Base-by-base conservation (phyloP, 2,888 invertebrate genomes). In the Aspidiotus rigidus region DNA sequence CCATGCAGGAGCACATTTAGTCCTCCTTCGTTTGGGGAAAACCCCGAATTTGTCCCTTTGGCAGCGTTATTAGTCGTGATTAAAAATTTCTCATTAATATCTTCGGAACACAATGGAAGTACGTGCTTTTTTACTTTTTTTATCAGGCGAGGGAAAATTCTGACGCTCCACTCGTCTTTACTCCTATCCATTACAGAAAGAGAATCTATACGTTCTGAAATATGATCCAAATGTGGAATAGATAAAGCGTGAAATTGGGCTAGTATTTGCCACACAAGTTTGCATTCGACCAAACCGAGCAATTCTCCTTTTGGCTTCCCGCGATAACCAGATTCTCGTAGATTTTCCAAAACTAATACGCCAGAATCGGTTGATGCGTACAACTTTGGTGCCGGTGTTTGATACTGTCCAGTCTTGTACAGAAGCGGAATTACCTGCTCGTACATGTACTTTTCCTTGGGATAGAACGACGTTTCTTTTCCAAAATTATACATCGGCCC, bases 391-490 rank as follows among this genome's bases (percentile, higher is more conserved):
- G 57, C n/a, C 10, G 57, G n/a, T 2, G 2, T 16, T 10, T 15
- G 5, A n/a, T n/a, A n/a, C 10, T 2, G n/a, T n/a, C 10, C 16
- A 10, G 1, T 10, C 7, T 57, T 15, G 2, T 57, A 15, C 11
- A 57, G 1, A 2, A n/a, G 2, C 3, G 57, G 57, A n/a, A 57
- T n/a, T n/a, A 57, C 16, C 16, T n/a, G 2, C 16, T n/a, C 6
- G 17, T 57, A 57, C 57, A 57, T 15, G 57, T 16, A 17, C 16
- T 10, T n/a, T 57, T 57, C 57, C 16, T 57, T 57, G 57, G 1
- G 1, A 7, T 57, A 57, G 16, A 57, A 28, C 28, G 28, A 28
- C 1, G 28, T 28, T 28, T n/a, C 53, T 5, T 15, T 53, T 15
- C 13, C 28, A 5, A 28, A 28, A 28, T 28, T 28, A 5, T 28